Evolutionary conservation across 1,140 invertebrate species (phyloP).

Genomic region (Cephus cinctus): DNA sequence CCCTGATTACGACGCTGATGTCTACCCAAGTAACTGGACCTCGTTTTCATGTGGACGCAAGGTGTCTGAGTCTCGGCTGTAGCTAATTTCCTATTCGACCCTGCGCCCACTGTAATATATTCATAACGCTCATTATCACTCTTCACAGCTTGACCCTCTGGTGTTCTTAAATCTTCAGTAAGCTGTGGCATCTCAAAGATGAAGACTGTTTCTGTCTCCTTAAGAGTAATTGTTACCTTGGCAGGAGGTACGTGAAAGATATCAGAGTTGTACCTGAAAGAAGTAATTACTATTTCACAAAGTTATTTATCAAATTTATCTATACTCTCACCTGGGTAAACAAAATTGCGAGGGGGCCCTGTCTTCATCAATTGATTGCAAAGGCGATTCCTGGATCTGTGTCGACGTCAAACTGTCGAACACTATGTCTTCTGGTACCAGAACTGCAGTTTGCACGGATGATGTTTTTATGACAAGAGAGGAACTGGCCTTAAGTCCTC

Average conservation of each 20-base stretch:
- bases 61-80: constrained; percentile 68
- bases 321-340: constrained; percentile 40
- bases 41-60: constrained; percentile 59
- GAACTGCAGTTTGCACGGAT: constrained; percentile 9
- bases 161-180: constrained; percentile 60
- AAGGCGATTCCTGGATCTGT: constrained; percentile 69
- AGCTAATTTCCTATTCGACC: constrained; percentile 62
- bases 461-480: constrained; percentile 12
- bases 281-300: background rate
- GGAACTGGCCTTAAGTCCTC: constrained; percentile 1
- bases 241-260: constrained; percentile 42
- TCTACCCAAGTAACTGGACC: constrained; percentile 60
- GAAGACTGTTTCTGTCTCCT: constrained; percentile 66
- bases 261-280: constrained; percentile 23
- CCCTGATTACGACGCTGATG: constrained; percentile 57
- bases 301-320: background rate
- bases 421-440: constrained; percentile 13
- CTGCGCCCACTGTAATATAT: constrained; percentile 62
- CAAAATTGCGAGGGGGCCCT: constrained; percentile 55
- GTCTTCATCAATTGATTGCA: constrained; percentile 45
- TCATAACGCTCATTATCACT: constrained; percentile 66
- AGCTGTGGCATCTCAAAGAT: constrained; percentile 65
- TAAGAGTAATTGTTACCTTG: constrained; percentile 61
- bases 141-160: constrained; percentile 58
- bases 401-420: constrained; percentile 47